A percentile compares a stretch with the other conserved stretches of the same genome.
Evolutionary conservation across 2,113 vertebrate species (phyloP).

Genomic region (Gallinago paraguaiae): DNA sequence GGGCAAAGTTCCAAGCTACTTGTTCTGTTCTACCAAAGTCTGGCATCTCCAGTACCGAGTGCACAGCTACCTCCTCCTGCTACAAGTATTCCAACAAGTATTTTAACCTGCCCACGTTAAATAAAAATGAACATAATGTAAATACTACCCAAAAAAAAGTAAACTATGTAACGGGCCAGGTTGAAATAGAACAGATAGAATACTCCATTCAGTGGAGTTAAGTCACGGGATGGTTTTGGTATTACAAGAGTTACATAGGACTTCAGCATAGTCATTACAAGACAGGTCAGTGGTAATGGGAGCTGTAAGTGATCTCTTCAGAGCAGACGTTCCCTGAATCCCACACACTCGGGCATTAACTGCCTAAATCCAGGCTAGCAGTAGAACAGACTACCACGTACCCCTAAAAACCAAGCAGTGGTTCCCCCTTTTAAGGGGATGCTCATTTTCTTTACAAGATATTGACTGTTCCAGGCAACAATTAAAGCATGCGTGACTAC

Average conservation of each 20-base stretch:
- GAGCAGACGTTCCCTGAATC: not conserved
- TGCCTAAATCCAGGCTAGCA: not conserved
- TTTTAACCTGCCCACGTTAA: not conserved
- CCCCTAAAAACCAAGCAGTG: not conserved
- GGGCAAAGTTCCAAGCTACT: not conserved
- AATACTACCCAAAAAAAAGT: not conserved
- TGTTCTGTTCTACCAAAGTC: not conserved
- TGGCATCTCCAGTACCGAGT: not conserved
- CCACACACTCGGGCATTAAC: not conserved
- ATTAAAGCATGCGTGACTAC: not conserved
- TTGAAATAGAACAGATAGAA: not conserved
- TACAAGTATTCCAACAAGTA: not conserved
- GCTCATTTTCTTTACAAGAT: not conserved
- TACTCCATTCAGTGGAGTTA: fast-evolving
- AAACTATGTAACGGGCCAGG: too few relatives aligned
- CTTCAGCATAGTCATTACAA: not conserved
- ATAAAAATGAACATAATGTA: not conserved
- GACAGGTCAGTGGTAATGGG: not conserved
- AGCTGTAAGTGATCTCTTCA: not conserved
- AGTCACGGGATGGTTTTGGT: too few relatives aligned
- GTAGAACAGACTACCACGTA: fast-evolving
- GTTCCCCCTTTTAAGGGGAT: not conserved
- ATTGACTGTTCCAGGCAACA: not conserved
- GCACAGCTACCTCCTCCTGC: not conserved
- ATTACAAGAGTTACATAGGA: not conserved